A percentile compares a stretch with the other conserved stretches of the same genome.
phyloP scores from a whole-genome alignment of 2,113 vertebrate genomes.

The Silurus glanis region DNA sequence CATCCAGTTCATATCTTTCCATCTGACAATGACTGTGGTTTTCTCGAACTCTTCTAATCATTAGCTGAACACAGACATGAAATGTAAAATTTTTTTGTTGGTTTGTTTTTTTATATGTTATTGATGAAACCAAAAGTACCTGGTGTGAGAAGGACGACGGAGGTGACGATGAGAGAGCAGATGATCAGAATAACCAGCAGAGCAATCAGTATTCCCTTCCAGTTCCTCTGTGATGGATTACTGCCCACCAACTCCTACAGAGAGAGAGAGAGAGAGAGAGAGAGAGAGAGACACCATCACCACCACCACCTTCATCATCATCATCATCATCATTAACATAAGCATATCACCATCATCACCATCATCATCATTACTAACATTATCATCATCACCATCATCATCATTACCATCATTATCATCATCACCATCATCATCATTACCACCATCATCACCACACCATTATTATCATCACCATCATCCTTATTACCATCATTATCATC shows the following conservation, averaged over 20 bases:
- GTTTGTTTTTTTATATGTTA: too few relatives aligned
- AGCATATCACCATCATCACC: background rate
- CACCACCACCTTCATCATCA: background rate
- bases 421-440: background rate
- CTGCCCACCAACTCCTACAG: slow-evolving; percentile 95
- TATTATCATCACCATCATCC: background rate
- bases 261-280: slow-evolving; percentile 46
- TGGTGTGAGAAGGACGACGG: slow-evolving; percentile 97
- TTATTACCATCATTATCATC: background rate
- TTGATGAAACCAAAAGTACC: slow-evolving; percentile 69
- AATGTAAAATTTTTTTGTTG: background rate
- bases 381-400: background rate
- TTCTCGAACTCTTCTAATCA: background rate
- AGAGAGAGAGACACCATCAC: background rate
- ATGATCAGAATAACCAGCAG: slow-evolving; percentile 98
- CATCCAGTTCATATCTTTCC: background rate
- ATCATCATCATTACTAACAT: background rate
- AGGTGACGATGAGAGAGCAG: slow-evolving; percentile 98
- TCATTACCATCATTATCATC: background rate
- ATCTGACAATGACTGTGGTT: background rate
- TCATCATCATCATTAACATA: background rate
- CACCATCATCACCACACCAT: background rate
- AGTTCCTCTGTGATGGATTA: slow-evolving; percentile 97
- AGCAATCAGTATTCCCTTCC: slow-evolving; percentile 98
- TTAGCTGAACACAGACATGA: background rate